phyloP scores from a whole-genome alignment of 2,888 invertebrate genomes.

The Autographa pulchrina region DNA sequence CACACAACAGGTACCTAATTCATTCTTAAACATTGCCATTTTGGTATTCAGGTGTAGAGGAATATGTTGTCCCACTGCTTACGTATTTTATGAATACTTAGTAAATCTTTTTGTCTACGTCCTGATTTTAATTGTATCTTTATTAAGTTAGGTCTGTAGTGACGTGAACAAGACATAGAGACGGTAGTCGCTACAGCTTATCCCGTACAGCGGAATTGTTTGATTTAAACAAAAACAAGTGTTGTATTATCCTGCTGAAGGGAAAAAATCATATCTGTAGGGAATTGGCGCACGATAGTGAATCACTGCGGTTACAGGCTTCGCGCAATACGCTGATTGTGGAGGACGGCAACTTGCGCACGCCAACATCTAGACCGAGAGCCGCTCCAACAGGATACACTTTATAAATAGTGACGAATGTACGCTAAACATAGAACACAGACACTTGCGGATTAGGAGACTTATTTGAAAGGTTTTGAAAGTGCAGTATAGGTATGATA shows the following conservation, averaged over 20 bases:
- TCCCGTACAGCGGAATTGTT: constrained; percentile 15
- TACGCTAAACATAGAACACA: neutral
- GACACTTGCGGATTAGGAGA: neutral
- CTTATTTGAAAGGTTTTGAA: constrained; percentile 8
- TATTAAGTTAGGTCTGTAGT: neutral
- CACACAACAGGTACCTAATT: constrained; percentile 4
- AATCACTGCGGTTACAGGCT: constrained; percentile 60
- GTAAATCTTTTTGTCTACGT: too few species aligned
- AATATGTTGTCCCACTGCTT: neutral
- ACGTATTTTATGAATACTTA: neutral
- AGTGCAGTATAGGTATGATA: constrained; percentile 2
- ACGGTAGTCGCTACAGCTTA: constrained; percentile 12
- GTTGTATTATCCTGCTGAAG: constrained; percentile 60
- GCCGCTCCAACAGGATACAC: neutral
- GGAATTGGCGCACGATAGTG: constrained; percentile 65
- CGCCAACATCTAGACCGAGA: neutral
- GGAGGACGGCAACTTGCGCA: constrained; percentile 18
- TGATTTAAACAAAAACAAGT: constrained; percentile 50
- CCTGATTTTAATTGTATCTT: neutral
- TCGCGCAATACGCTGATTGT: constrained; percentile 39
- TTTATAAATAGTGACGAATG: neutral
- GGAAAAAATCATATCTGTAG: constrained; percentile 67
- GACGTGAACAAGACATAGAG: neutral
- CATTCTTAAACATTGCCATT: neutral
- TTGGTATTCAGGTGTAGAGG: neutral